phyloP scores from a whole-genome alignment of 2,888 invertebrate genomes.

The Ernsta delagoae region DNA sequence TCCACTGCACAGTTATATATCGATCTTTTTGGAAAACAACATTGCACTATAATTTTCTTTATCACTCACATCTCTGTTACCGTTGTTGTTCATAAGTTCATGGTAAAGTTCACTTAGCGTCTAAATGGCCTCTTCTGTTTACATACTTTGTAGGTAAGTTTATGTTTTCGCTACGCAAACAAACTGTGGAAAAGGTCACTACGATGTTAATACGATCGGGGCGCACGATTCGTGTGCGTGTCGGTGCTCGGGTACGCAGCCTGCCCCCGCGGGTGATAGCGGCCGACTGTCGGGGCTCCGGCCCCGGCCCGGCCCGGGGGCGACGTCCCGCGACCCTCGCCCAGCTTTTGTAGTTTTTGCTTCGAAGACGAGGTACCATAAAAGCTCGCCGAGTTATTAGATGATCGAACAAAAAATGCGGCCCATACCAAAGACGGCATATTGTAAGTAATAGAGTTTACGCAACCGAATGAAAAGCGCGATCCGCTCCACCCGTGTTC shows the following conservation, averaged over 20 bases:
- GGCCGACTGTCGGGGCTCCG: conserved; percentile 70
- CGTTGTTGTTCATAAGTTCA: conserved; percentile 55
- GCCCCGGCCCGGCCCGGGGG: too few species aligned
- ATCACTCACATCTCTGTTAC: conserved; percentile 71
- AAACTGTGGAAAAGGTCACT: conserved; percentile 38
- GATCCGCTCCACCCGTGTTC: conserved; percentile 64
- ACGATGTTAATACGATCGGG: conserved; percentile 25
- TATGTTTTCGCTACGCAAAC: conserved; percentile 26
- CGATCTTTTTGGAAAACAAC: conserved; percentile 57
- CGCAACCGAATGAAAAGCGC: conserved; percentile 63
- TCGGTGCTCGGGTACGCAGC: conserved; percentile 41
- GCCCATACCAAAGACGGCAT: conserved; percentile 71
- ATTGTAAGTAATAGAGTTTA: conserved; percentile 71
- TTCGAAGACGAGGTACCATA: conserved; percentile 80
- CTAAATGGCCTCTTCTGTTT: conserved; percentile 48
- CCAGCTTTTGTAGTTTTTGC: conserved; percentile 84
- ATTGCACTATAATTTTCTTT: conserved; percentile 65
- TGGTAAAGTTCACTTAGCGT: conserved; percentile 53
- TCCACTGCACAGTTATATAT: conserved; percentile 73
- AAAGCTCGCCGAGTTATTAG: conserved; percentile 83
- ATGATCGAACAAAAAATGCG: conserved; percentile 72
- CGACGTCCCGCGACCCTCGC: conserved; percentile 77
- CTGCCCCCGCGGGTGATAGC: conserved; percentile 52
- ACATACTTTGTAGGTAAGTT: conserved; percentile 43
- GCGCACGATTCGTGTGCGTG: conserved; percentile 31